A percentile compares a stretch with the other conserved stretches of the same genome.
These are phyloP conservation scores for Yasuhikotakia modesta DNA, from an alignment of 2,797 vertebrate species.

Conservation along the genomic window DNA sequence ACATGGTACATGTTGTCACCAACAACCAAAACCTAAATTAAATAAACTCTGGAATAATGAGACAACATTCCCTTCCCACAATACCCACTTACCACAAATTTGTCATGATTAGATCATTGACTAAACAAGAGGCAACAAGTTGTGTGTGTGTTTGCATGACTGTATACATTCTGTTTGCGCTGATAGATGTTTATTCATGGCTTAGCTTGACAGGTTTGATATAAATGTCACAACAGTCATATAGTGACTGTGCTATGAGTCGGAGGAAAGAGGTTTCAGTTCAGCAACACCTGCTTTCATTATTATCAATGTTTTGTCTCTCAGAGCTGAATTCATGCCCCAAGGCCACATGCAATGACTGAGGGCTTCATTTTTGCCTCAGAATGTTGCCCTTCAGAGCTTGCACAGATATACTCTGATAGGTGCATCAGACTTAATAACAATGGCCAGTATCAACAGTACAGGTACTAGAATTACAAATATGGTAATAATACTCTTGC, in stretches of 20 bases:
- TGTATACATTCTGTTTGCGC: slow-evolving; percentile 35
- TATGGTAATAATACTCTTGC: not conserved
- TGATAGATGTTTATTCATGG: not conserved
- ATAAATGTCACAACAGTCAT: slow-evolving; percentile 1
- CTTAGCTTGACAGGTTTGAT: not conserved
- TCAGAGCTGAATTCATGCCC: slow-evolving; percentile 14
- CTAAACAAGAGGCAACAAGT: slow-evolving; percentile 71
- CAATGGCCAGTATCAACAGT: not conserved
- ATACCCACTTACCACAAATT: not conserved
- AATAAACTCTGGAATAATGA: slow-evolving; percentile 59
- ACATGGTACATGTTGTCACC: too few relatives aligned
- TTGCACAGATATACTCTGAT: not conserved
- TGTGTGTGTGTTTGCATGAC: slow-evolving; percentile 57
- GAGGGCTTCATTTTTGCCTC: not conserved
- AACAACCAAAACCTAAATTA: not conserved
- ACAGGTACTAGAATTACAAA: not conserved
- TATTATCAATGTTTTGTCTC: slow-evolving; percentile 16
- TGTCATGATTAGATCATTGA: slow-evolving; percentile 66
- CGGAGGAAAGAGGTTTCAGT: not conserved
- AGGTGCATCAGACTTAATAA: too few relatives aligned
- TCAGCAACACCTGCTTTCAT: slow-evolving; percentile 29
- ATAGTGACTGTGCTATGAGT: not conserved
- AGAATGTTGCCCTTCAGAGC: not conserved
- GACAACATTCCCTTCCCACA: not conserved
- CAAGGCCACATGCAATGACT: not conserved